Percentiles rank a stretch among this genome's conserved stretches.
Evolutionary conservation across 64 coral and sea anemone species (phyloP).

Genomic region (Actinia equina): DNA sequence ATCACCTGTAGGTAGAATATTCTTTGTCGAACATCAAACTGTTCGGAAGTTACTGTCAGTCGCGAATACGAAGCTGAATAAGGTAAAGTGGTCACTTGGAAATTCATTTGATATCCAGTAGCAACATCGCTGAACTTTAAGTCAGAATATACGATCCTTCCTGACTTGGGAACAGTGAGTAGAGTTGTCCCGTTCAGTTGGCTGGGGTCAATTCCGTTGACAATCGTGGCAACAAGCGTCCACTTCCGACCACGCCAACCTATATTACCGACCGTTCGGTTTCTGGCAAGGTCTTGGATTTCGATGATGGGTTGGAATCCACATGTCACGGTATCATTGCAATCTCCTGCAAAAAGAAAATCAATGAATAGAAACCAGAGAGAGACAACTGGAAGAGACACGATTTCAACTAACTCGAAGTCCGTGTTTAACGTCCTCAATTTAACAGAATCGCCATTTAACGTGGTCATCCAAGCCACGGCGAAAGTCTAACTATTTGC

Average conservation of each 20-base stretch:
- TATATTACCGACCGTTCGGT: slow-evolving; percentile 37
- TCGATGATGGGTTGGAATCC: slow-evolving; percentile 65
- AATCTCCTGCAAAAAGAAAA: slow-evolving; percentile 22
- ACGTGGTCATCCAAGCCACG: too few relatives aligned
- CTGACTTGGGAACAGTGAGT: slow-evolving; percentile 33
- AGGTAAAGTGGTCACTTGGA: slow-evolving; percentile 30
- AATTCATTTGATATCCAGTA: slow-evolving; percentile 22
- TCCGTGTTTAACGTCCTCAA: too few relatives aligned
- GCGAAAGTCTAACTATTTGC: too few relatives aligned
- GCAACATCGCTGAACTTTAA: slow-evolving; percentile 47
- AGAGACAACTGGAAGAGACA: too few relatives aligned
- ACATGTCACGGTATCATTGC: slow-evolving; percentile 69
- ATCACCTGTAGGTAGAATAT: slow-evolving; percentile 55
- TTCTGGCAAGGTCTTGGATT: slow-evolving; percentile 50
- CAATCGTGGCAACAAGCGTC: slow-evolving; percentile 41
- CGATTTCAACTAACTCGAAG: too few relatives aligned
- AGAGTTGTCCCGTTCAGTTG: slow-evolving; percentile 27
- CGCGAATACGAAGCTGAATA: slow-evolving; percentile 41
- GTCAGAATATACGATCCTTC: slow-evolving; percentile 31
- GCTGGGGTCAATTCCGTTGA: slow-evolving; percentile 7
- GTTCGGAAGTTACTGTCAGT: slow-evolving; percentile 28
- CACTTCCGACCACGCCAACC: slow-evolving; percentile 62
- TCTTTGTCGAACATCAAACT: slow-evolving; percentile 50
- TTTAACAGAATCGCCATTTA: too few relatives aligned
- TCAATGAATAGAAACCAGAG: background rate